Base-by-base conservation (phyloP, 2,888 invertebrate genomes). In the Meta bourneti region DNA sequence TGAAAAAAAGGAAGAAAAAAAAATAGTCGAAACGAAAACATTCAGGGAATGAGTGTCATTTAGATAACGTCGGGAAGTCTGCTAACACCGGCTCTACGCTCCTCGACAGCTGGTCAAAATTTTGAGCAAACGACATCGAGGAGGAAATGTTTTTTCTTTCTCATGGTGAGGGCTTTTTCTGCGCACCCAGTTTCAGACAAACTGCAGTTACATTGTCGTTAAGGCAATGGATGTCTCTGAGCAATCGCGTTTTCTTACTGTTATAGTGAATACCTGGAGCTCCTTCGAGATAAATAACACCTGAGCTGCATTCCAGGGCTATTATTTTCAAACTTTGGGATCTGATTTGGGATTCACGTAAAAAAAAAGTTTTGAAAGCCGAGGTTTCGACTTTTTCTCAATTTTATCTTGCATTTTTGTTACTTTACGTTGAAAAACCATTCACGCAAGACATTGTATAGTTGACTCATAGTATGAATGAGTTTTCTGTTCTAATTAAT, bases 41-140 rank as follows among this genome's bases (percentile, higher is more conserved):
- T 82, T 89, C 82, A 70, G 89, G 51, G 89, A 89, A 82, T 89
- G 72, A 82, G 69, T 70, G 89, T 82, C 89, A 77, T 89, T 89
- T 89, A 78, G 82, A 48, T 11, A 16, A 49, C 51, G 49, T 71
- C 51, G 75, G 48, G 82, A 82, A 77, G 82, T 72, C 79, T 78
- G 48, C 70, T 16, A n/a, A 34, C 9, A n/a, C 85, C 69, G 7
- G 19, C 5, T 16, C 54, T 48, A 52, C 70, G 16, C 54, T 16
- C 69, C 20, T 9, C 51, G 89, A 89, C 89, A 89, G 82, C 89
- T 89, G 89, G 89, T 69, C 77, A 83, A 51, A 89, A 89, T 82
- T 89, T 81, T 77, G 82, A 89, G 49, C 75, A 77, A 83, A 82
- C 49, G 75, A 61, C 82, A 77, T 81, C 19, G 82, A 69, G 49